Conservation (phyloP, 1,140 invertebrate genomes). For the Aphidius ervi region DNA sequence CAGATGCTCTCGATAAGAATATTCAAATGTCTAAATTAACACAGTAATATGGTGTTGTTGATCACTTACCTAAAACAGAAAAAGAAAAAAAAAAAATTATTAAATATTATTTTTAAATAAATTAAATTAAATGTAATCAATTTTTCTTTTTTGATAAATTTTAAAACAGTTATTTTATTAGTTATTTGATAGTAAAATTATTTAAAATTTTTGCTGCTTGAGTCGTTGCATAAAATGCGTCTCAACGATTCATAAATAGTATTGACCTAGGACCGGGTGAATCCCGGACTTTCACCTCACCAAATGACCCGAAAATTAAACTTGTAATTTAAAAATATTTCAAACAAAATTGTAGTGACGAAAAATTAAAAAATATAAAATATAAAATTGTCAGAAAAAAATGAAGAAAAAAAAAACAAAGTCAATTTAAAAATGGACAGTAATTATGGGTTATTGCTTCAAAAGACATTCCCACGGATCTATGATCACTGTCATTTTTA, state of each 20-base stretch:
- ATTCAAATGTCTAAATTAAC: not conserved
- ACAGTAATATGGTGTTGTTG: not conserved
- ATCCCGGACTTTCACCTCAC: conserved; percentile 7
- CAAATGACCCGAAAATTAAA: too few relatives aligned
- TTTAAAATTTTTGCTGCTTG: not conserved
- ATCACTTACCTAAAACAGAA: conserved; percentile 22
- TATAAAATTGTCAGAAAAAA: too few relatives aligned
- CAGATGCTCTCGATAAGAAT: too few relatives aligned
- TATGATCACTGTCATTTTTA: too few relatives aligned
- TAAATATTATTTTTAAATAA: not conserved
- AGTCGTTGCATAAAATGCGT: not conserved
- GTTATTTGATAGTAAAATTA: too few relatives aligned
- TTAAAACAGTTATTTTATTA: not conserved
- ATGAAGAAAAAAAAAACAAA: too few relatives aligned
- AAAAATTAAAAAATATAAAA: too few relatives aligned
- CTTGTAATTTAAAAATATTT: too few relatives aligned
- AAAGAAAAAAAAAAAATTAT: conserved; percentile 8
- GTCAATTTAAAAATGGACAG: too few relatives aligned
- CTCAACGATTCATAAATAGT: conserved; percentile 9
- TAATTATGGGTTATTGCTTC: too few relatives aligned
- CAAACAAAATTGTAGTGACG: too few relatives aligned
- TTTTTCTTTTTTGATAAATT: not conserved
- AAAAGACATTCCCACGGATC: too few relatives aligned
- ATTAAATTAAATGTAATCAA: not conserved
- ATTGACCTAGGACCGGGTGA: conserved; percentile 8